A percentile compares a stretch with the other conserved stretches of the same genome.
Conservation (phyloP, 2,888 invertebrate genomes). For the Tipula lateralis region DNA sequence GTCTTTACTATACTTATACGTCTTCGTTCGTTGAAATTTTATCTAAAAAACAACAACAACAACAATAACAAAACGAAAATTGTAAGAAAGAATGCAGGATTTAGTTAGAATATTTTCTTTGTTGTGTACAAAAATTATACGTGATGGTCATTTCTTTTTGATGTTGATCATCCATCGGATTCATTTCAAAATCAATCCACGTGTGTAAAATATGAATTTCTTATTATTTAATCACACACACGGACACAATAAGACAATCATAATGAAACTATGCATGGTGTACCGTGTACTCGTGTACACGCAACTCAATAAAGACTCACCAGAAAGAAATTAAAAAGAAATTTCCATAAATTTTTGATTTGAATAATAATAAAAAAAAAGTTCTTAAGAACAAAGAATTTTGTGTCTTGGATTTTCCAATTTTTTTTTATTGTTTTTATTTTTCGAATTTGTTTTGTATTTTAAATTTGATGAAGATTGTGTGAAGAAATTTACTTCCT, state of each 20-base stretch:
- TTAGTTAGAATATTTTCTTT: slow-evolving; percentile 7
- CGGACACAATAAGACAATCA: neutral
- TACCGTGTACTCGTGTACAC: no score
- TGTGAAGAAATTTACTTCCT: slow-evolving; percentile 24
- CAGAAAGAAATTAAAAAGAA: slow-evolving; percentile 9
- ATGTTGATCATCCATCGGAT: neutral
- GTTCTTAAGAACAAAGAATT: neutral
- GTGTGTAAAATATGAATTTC: slow-evolving; percentile 24
- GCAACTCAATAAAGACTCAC: neutral
- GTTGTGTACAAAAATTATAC: neutral
- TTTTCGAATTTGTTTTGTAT: slow-evolving; percentile 3
- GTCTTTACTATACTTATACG: neutral
- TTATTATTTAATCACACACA: slow-evolving; percentile 4
- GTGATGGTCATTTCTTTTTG: slow-evolving; percentile 19
- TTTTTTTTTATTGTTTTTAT: neutral
- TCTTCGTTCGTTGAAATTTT: neutral
- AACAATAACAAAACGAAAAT: neutral
- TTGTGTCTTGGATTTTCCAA: slow-evolving; percentile 19
- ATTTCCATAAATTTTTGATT: slow-evolving; percentile 24
- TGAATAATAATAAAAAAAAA: neutral
- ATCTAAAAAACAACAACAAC: neutral
- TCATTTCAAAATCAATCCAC: slow-evolving; percentile 19
- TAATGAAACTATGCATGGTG: neutral
- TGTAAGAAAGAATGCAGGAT: slow-evolving; percentile 4
- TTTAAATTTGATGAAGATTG: slow-evolving; percentile 24